Conservation (phyloP, 2,113 vertebrate genomes). For the Abramis brama region DNA sequence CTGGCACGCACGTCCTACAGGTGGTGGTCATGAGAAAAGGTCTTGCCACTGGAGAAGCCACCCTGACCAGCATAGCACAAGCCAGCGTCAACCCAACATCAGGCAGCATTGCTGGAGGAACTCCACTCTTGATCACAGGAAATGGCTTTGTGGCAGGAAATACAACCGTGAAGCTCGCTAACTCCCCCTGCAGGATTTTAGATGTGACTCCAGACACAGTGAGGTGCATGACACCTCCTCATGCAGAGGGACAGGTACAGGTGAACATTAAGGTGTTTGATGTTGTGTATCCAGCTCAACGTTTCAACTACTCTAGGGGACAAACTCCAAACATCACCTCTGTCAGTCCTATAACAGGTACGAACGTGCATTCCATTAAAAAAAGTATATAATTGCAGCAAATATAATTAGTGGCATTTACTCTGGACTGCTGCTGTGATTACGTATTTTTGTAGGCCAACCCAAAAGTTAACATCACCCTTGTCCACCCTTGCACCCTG, state of each 20-base stretch:
- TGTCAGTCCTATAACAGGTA: conserved; percentile 78
- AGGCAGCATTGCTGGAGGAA: conserved; percentile 82
- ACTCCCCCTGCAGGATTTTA: conserved; percentile 68
- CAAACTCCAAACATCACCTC: conserved; percentile 76
- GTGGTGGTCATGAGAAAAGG: conserved; percentile 79
- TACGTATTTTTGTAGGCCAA: neutral
- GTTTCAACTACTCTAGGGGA: conserved; percentile 75
- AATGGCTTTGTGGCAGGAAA: conserved; percentile 81
- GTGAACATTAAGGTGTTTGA: conserved; percentile 72
- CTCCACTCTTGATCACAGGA: conserved; percentile 74
- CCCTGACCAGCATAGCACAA: conserved; percentile 68
- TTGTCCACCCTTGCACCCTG: no score
- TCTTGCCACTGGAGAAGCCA: conserved; percentile 70
- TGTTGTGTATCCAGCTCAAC: conserved; percentile 72
- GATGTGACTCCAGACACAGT: conserved; percentile 64
- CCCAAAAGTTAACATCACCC: neutral
- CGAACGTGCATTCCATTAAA: neutral
- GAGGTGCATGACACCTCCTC: conserved; percentile 71
- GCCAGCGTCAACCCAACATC: conserved; percentile 70
- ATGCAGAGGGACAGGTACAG: conserved; percentile 52
- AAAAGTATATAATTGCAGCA: no score
- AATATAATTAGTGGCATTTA: neutral
- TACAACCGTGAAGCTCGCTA: conserved; percentile 77
- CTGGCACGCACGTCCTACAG: conserved; percentile 70
- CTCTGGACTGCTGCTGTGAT: neutral